Evolutionary conservation across 2,888 invertebrate genomes (phyloP), one percentile per base, ranked within the genome.

Genomic region (Cheilosia vulpina): DNA sequence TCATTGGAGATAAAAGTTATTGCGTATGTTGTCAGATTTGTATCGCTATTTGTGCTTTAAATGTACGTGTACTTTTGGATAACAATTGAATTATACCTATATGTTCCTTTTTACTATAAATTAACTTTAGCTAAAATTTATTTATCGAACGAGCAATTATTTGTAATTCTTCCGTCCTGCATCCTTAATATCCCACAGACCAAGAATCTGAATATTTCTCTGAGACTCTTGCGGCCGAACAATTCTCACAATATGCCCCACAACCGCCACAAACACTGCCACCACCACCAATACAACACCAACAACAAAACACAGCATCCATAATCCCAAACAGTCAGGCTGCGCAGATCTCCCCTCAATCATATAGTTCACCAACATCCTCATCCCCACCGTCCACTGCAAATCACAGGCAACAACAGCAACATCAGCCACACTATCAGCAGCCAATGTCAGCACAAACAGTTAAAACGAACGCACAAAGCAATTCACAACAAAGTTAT

Each of bases 131-230:
- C 69, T 71, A 58, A 58, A 58, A 57, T 58, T 58, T 27, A 34
- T 71, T 66, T 38, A 81, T 60, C 15, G 9, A 57, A 50, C n/a
- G 15, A 75, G 21, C 38, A 76, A 75, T 50, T 47, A 57, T 75
- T 19, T 79, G 79, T 69, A 77, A 63, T 65, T 55, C 62, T 77
- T 68, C 75, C 73, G 50, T 78, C 72, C 71, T 85, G 38, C 77
- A 62, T 80, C 81, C 78, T 73, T 47, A 79, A 85, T 81, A 68
- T 81, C 85, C 81, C 69, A 78, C 87, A 88, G 88, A 89, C 81
- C 88, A 92, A 88, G 92, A 92, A 90, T 92, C 92, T 89, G 92
- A 92, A 90, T 92, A 92, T 89, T 92, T 92, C 90, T 92, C 92
- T 89, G 92, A 92, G 90, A 91, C 91, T 89, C 90, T 92, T 90